Evolutionary conservation across 1,140 invertebrate genomes (phyloP).

Genomic region (Cyphomyrmex costatus): DNA sequence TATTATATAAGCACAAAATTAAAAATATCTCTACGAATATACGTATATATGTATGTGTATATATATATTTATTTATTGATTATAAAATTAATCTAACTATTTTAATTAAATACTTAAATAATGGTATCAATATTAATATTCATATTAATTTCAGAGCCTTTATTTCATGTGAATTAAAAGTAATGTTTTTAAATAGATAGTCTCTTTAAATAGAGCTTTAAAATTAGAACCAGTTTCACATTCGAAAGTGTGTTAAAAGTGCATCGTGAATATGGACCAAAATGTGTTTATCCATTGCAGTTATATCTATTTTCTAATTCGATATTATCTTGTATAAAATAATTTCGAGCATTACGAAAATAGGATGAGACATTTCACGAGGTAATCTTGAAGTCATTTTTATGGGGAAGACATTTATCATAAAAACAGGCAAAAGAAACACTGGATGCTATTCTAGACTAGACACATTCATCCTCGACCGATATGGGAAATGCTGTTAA

Average conservation of each 20-base stretch:
- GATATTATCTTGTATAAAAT: not conserved
- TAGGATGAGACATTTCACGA: not conserved
- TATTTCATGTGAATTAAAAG: not conserved
- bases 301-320: not conserved
- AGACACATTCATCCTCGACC: slow-evolving; percentile 35
- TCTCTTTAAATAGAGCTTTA: not conserved
- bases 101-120: not conserved
- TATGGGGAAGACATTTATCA: slow-evolving; percentile 28
- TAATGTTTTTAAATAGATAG: not conserved
- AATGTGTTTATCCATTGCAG: not conserved
- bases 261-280: not conserved
- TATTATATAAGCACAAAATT: not conserved
- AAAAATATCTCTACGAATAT: not conserved
- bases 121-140: slow-evolving; percentile 18
- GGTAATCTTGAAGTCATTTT: not conserved
- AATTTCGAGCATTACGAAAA: not conserved
- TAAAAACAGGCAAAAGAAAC: slow-evolving; percentile 14
- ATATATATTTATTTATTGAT: not conserved
- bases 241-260: not conserved
- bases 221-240: slow-evolving; percentile 5
- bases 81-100: not conserved
- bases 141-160: not conserved
- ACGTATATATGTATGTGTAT: too few relatives aligned
- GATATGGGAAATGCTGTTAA: slow-evolving; percentile 45
- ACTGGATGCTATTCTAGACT: slow-evolving; percentile 16